Evolutionary conservation across 2,888 invertebrate genomes (phyloP).

Genomic region (Pseudanteris insignis): DNA sequence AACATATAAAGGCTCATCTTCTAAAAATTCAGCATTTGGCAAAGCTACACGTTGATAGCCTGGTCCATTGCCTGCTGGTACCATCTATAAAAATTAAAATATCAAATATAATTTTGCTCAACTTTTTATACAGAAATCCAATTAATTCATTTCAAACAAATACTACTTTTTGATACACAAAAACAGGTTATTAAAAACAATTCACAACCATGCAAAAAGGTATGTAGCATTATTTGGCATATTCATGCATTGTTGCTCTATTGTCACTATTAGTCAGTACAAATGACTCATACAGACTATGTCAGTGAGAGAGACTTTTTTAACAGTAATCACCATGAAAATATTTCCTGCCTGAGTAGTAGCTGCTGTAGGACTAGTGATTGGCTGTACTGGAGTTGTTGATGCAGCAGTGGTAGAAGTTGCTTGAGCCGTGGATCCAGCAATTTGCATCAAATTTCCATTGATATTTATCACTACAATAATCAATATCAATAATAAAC

Average conservation of each 20-base stretch:
- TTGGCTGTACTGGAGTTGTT: constrained; percentile 65
- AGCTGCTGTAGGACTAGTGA: constrained; percentile 64
- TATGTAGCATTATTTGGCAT: background rate
- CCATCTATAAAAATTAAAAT: constrained; percentile 67
- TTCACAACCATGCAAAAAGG: no score
- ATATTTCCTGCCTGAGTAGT: constrained; percentile 72
- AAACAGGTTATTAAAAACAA: no score
- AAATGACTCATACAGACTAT: constrained; percentile 56
- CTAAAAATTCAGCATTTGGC: constrained; percentile 74
- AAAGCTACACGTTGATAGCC: constrained; percentile 72
- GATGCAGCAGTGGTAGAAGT: constrained; percentile 67
- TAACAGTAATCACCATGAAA: constrained; percentile 74
- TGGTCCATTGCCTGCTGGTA: constrained; percentile 68
- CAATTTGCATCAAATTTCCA: constrained; percentile 79
- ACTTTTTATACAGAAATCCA: no score
- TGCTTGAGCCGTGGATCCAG: constrained; percentile 64
- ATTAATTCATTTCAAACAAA: no score
- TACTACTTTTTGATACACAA: background rate
- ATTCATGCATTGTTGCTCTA: constrained; percentile 55
- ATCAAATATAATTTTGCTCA: no score
- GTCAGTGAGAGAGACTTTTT: constrained; percentile 59
- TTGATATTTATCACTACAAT: constrained; percentile 77
- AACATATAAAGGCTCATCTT: constrained; percentile 96
- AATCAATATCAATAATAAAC: background rate
- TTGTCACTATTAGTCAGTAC: constrained; percentile 61